phyloP scores from a whole-genome alignment of 1,140 invertebrate genomes.

The Onthophagus taurus region DNA sequence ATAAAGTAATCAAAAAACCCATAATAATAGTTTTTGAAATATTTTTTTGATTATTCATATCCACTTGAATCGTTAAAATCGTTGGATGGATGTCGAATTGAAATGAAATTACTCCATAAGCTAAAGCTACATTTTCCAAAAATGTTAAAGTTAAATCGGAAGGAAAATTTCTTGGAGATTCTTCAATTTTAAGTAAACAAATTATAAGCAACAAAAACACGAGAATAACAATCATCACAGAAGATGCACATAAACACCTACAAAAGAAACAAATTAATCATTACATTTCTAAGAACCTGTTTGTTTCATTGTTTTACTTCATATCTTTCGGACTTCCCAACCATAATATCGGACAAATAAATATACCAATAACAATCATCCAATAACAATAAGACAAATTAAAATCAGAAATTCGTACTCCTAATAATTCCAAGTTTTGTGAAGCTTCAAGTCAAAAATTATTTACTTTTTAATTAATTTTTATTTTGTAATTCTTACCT shows the following conservation, averaged over 20 bases:
- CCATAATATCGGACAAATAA: conserved; percentile 69
- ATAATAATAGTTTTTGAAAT: conserved; percentile 52
- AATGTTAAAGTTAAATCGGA: conserved; percentile 8
- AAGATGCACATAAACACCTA: conserved; percentile 49
- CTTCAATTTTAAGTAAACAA: conserved; percentile 40
- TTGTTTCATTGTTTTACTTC: conserved; percentile 55
- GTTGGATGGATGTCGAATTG: conserved; percentile 74
- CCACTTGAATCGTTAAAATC: conserved; percentile 67
- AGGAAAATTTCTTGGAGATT: not conserved
- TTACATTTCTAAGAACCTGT: not conserved
- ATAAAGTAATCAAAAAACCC: conserved; percentile 54
- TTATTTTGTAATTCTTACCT: conserved; percentile 41
- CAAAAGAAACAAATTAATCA: conserved; percentile 14
- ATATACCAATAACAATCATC: conserved; percentile 57
- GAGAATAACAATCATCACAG: conserved; percentile 45
- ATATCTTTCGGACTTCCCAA: conserved; percentile 75
- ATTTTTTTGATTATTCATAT: conserved; percentile 59
- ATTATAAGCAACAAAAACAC: conserved; percentile 47
- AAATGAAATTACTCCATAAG: conserved; percentile 56
- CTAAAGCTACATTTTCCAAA: conserved; percentile 44
- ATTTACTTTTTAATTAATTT: not conserved
- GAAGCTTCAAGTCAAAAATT: conserved; percentile 46
- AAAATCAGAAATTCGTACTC: conserved; percentile 53
- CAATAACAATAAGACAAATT: conserved; percentile 67
- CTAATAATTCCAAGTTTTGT: conserved; percentile 64